Base-by-base conservation (phyloP, 1,140 invertebrate genomes). In the Archegozetes longisetosus region DNA sequence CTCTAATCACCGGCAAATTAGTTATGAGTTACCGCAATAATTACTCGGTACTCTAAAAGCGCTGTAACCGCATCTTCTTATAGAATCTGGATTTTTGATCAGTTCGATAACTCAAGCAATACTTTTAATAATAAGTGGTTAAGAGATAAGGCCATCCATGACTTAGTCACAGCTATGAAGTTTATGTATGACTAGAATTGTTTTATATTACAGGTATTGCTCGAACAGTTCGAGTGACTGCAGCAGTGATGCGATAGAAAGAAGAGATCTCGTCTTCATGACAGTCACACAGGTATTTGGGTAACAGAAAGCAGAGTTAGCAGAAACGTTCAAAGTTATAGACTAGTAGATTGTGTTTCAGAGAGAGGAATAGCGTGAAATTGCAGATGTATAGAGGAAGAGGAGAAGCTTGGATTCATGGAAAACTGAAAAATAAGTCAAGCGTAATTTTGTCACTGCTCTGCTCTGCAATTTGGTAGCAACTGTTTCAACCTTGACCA, bases 401-500 rank as follows among this genome's bases (percentile, higher is more conserved):
- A 40, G 32, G 32, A 40, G 32, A 40, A 40, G 32, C 32, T 17
- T 9, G 17, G 32, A 40, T 6, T 40, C 32, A 17, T 17, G 6
- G 24, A 51, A 6, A 51, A 4, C 13, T 4, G 20, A 26, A 22
- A 51, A 22, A 4, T 51, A 22, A 20, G 50, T 22, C 4, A 26
- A 20, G 50, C 24, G 20, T 51, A 20, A 22, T 25, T 51, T n/a
- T 51, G 20, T 51, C 50, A 20, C 50, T 51, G 20, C 50, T n/a
- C 6, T 25, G 20, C 50, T 51, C 6, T 51, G 24, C 24, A 20
- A 22, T 25, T 51, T 25, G 20, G 20, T 25, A 9, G 20, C 50
- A 22, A 22, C 50, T 51, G 20, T 25, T 51, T 25, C 50, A 51
- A 20, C 50, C 50, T 51, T 51, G 50, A 51, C 50, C 50, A 51